These are phyloP conservation scores for Anastatus disparis DNA, from an alignment of 1,140 invertebrate species.

Conservation along the genomic window DNA sequence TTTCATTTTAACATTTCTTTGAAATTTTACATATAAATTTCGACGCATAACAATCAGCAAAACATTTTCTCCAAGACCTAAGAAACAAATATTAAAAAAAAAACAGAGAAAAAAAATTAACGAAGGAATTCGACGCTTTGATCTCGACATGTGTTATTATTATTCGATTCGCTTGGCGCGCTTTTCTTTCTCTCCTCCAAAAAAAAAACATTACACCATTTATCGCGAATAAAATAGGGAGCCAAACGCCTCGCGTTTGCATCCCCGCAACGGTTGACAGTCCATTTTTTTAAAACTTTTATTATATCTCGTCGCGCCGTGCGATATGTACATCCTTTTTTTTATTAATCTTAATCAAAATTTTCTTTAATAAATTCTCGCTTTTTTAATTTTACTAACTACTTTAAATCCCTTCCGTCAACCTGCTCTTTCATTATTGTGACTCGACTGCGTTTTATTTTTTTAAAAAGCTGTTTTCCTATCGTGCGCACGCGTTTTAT, in stretches of 20 bases:
- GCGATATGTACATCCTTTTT: constrained; percentile 45
- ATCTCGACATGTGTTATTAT: constrained; percentile 3
- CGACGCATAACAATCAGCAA: too few species aligned
- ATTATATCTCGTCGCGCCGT: constrained; percentile 25
- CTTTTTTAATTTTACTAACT: constrained; percentile 31
- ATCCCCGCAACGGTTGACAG: constrained; percentile 14
- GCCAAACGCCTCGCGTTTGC: background rate
- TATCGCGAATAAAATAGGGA: too few species aligned
- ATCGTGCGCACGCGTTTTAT: too few species aligned
- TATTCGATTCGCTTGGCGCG: background rate
- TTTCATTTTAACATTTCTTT: too few species aligned
- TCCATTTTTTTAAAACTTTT: constrained; percentile 14
- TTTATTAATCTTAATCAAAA: too few species aligned
- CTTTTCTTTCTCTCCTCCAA: background rate
- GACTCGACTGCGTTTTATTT: background rate
- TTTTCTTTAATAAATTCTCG: constrained; percentile 34
- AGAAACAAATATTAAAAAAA: constrained; percentile 2
- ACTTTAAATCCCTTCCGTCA: constrained; percentile 16
- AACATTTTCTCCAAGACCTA: constrained; percentile 7
- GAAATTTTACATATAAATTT: too few species aligned
- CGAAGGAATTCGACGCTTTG: constrained; percentile 27
- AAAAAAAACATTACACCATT: too few species aligned
- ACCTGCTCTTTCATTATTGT: too few species aligned
- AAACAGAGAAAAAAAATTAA: constrained; percentile 23
- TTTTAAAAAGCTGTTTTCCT: background rate